Conservation (phyloP, 2,113 vertebrate species). For the Misgurnus anguillicaudatus region DNA sequence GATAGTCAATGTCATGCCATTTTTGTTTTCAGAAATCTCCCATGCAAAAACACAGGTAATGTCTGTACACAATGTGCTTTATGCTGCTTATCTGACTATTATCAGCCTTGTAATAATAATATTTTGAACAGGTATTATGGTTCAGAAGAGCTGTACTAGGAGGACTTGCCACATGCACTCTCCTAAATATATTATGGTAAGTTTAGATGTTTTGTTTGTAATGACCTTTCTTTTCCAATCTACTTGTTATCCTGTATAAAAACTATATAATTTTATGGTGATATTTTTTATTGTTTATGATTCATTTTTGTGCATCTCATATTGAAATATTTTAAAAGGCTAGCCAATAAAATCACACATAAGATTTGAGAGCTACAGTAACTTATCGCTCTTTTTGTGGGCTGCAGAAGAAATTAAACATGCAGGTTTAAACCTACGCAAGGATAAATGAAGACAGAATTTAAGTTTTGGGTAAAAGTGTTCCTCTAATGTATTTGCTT, state of each 20-base stretch:
- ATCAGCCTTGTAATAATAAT: not conserved
- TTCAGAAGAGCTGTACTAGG: conserved; percentile 69
- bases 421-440: not conserved
- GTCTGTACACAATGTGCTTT: not conserved
- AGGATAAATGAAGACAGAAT: not conserved
- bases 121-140: conserved; percentile 68
- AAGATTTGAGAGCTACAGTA: not conserved
- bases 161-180: conserved; percentile 67
- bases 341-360: not conserved
- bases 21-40: conserved; percentile 74
- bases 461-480: not conserved
- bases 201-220: conserved; percentile 6
- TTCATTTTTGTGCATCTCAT: no score
- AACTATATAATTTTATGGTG: not conserved
- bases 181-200: conserved; percentile 75
- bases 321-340: no score
- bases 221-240: not conserved
- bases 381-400: not conserved
- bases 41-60: conserved; percentile 70
- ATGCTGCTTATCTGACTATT: not conserved
- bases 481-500: not conserved
- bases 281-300: no score
- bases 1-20: conserved; percentile 75
- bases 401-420: no score
- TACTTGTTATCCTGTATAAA: not conserved